Conservation (phyloP, 2,888 invertebrate species). For the Euphydryas editha region DNA sequence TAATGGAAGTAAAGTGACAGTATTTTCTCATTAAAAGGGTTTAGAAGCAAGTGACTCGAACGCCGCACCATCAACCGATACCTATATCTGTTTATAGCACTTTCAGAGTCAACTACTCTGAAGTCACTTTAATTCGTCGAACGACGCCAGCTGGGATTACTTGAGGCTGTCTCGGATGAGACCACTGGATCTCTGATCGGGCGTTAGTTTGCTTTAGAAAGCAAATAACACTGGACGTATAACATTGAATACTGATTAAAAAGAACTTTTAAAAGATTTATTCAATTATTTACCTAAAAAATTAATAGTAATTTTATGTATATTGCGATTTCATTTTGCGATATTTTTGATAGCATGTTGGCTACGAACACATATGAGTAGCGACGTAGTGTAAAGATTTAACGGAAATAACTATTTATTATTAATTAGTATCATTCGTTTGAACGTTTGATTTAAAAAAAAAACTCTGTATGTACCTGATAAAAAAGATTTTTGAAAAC, state of each 20-base stretch:
- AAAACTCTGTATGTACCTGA: too few species aligned
- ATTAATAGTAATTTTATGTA: neutral
- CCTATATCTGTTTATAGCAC: conserved; percentile 38
- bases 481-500: too few species aligned
- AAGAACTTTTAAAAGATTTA: neutral
- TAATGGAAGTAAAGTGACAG: neutral
- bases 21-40: conserved; percentile 6
- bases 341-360: too few species aligned
- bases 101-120: conserved; percentile 53
- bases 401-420: too few species aligned
- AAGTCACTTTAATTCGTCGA: conserved; percentile 68
- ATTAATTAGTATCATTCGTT: too few species aligned
- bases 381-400: too few species aligned
- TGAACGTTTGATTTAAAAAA: too few species aligned
- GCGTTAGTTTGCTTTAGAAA: conserved; percentile 32
- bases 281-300: neutral
- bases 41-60: conserved; percentile 19
- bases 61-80: conserved; percentile 35
- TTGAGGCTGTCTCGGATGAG: conserved; percentile 64
- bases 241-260: conserved; percentile 1
- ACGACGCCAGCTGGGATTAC: conserved; percentile 68
- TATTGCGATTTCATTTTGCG: too few species aligned
- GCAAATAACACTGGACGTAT: conserved; percentile 6
- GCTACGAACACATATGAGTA: too few species aligned
- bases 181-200: conserved; percentile 46